Percentiles rank a stretch among this genome's conserved stretches.
Evolutionary conservation across 2,888 invertebrate genomes (phyloP).

Genomic region (Drosophila imparisetae): DNA sequence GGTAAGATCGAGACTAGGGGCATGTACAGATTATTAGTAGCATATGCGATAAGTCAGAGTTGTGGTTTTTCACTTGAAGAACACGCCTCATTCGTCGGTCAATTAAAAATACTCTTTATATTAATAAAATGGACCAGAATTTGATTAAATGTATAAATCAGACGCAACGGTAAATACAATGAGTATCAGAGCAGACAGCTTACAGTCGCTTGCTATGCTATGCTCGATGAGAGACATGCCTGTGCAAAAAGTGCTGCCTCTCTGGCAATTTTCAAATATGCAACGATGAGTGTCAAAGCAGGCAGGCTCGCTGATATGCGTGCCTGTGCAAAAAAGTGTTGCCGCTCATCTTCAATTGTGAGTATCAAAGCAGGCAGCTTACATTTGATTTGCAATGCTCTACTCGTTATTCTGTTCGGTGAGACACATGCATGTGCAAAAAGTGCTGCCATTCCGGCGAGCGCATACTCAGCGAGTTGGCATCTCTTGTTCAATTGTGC

Average conservation of each 20-base stretch:
- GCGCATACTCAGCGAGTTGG: slow-evolving; percentile 23
- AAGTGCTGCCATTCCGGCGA: neutral
- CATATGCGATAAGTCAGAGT: slow-evolving; percentile 44
- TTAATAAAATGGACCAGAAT: slow-evolving; percentile 69
- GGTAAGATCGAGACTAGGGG: slow-evolving; percentile 33
- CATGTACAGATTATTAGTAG: slow-evolving; percentile 64
- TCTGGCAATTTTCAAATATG: neutral
- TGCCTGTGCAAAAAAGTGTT: neutral
- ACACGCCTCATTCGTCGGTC: slow-evolving; percentile 25
- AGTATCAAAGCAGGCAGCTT: slow-evolving; percentile 12
- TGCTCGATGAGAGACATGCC: neutral
- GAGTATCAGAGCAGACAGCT: slow-evolving; percentile 16
- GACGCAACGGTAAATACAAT: slow-evolving; percentile 25
- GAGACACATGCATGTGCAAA: neutral
- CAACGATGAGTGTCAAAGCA: neutral
- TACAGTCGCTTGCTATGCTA: neutral
- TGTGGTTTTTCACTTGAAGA: slow-evolving; percentile 22
- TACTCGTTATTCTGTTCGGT: neutral
- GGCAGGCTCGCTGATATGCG: neutral
- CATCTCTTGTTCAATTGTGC: slow-evolving; percentile 46
- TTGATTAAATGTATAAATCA: slow-evolving; percentile 71
- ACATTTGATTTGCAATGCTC: neutral
- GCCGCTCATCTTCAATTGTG: neutral
- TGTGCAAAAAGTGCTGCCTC: neutral
- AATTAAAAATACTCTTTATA: slow-evolving; percentile 31